Evolutionary conservation across 2,797 vertebrate species (phyloP).

Genomic region (Taenioides sp.): DNA sequence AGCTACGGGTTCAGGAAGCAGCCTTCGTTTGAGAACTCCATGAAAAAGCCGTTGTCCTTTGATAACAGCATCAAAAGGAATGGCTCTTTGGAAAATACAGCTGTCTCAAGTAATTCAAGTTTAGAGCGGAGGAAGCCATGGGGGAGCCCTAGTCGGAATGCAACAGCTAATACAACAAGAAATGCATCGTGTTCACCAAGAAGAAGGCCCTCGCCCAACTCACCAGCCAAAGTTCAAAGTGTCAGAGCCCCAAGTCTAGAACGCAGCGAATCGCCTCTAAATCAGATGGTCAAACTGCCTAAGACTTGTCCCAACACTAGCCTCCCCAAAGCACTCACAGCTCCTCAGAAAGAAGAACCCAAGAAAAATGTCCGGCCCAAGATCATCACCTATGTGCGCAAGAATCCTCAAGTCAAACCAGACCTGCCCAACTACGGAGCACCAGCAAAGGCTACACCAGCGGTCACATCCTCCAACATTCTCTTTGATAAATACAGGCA

Average conservation of each 20-base stretch:
- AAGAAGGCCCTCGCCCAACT: conserved; percentile 61
- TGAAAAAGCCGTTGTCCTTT: conserved; percentile 73
- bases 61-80: conserved; percentile 71
- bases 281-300: conserved; percentile 75
- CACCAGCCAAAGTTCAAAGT: conserved; percentile 68
- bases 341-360: conserved; percentile 77
- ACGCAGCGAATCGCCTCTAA: conserved; percentile 64
- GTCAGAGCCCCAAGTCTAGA: conserved; percentile 63
- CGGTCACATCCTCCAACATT: conserved; percentile 70
- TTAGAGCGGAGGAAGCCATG: conserved; percentile 77
- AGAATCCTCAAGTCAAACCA: conserved; percentile 81
- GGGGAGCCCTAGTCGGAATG: conserved; percentile 71
- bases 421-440: conserved; percentile 23
- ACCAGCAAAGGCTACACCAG: conserved; percentile 70
- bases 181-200: conserved; percentile 69
- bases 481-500: conserved; percentile 87
- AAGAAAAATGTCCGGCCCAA: conserved; percentile 90
- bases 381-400: conserved; percentile 95
- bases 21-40: conserved; percentile 66
- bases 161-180: conserved; percentile 60
- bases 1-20: conserved; percentile 61
- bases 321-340: conserved; percentile 84
- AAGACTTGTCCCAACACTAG: conserved; percentile 78
- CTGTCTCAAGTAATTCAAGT: conserved; percentile 56
- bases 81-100: conserved; percentile 63